Evolutionary conservation across 1,140 invertebrate genomes (phyloP).

Genomic region (Frieseomelitta varia): DNA sequence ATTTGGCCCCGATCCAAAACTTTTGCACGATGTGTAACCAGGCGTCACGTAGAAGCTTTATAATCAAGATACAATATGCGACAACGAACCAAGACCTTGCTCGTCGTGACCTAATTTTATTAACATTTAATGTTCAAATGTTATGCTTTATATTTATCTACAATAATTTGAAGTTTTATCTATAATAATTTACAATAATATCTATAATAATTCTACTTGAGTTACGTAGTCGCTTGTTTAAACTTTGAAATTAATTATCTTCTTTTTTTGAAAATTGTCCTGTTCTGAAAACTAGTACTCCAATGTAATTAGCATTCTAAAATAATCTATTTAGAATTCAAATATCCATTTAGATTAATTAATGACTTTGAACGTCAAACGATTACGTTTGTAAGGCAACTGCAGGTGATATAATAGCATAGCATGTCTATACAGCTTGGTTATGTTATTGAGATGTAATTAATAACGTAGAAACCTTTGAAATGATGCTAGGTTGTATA

Average conservation of each 20-base stretch:
- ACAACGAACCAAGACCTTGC: slow-evolving; percentile 17
- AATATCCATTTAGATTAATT: slow-evolving; percentile 6
- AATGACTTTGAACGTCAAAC: background rate
- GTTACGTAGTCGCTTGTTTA: background rate
- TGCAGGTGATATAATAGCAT: slow-evolving; percentile 1
- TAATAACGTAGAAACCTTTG: slow-evolving; percentile 29
- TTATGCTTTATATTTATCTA: background rate
- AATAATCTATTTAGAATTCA: background rate
- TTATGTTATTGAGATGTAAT: slow-evolving; percentile 28
- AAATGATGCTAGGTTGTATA: slow-evolving; percentile 4
- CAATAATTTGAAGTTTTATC: too few species aligned
- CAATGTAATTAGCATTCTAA: background rate
- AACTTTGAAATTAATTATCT: too few species aligned
- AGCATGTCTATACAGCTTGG: background rate
- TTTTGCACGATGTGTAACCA: background rate
- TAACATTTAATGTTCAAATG: background rate
- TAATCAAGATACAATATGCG: slow-evolving; percentile 2
- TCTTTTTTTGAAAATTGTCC: background rate
- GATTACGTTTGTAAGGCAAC: background rate
- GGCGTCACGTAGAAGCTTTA: background rate
- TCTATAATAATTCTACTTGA: background rate
- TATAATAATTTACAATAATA: background rate
- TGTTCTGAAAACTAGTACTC: background rate
- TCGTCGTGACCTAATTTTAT: slow-evolving; percentile 9
- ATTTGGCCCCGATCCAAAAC: slow-evolving; percentile 43